Evolutionary conservation across 2,113 vertebrate species (phyloP), one percentile per base, ranked within the genome.

Genomic region (Girardinichthys multiradiatus): DNA sequence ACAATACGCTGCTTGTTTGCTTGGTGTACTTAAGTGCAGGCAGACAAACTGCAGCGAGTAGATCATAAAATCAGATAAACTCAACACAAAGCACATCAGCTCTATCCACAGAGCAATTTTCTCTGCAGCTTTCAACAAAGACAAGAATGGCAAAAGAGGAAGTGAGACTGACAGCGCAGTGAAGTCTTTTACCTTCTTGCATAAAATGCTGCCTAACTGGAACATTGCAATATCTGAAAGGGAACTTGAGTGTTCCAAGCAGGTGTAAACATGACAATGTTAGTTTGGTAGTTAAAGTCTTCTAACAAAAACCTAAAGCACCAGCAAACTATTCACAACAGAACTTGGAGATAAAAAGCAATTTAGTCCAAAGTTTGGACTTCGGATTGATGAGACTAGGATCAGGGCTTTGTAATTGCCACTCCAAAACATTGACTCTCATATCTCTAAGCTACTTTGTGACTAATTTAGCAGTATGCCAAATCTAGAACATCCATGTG

Each of bases 81-180:
- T 5, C n/a, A n/a, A n/a, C n/a, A n/a, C 31, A 1, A 30, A 48
- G 42, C 63, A 67, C 9, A 64, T 54, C 35, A 21, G 30, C 71
- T 80, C n/a, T 54, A 29, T 60, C 76, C 57, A 76, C 51, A 73
- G n/a, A 60, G 35, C 0, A 11, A 60, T 29, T 70, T 45, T 65
- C 54, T 74, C 73, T 81, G n/a, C 14, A 30, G 57, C 28, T 70
- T 59, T 74, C 70, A 59, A 71, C 31, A 59, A 61, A 69, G 54
- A 60, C 72, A 75, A 77, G 68, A 67, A 64, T 0, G 67, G 59
- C 73, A 31, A 87, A 85, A 86, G 74, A 85, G 86, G 88, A 90
- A 90, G 76, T 89, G 65, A 27, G 35, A 70, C 5, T 66, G 60
- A 81, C 59, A 76, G 66, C 29, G 77, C 61, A 80, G 54, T 59